These are phyloP conservation scores for Diglossa cyanea DNA, from an alignment of 2,797 vertebrate species.

Conservation along the genomic window DNA sequence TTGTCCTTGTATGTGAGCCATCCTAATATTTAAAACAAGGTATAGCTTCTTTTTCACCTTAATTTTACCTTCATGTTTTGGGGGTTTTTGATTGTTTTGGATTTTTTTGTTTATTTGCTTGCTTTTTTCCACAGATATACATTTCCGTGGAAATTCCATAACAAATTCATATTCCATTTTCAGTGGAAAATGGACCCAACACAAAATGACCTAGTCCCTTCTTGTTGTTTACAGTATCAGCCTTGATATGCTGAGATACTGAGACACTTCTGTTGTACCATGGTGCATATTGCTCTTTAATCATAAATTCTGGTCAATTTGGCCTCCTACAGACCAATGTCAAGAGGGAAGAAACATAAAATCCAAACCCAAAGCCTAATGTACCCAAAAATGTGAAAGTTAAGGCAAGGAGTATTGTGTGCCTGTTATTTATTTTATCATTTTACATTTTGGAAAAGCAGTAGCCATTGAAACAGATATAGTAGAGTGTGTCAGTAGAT, in stretches of 20 bases:
- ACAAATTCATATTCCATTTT: not conserved
- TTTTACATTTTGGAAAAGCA: not conserved
- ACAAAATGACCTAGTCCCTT: not conserved
- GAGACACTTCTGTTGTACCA: not conserved
- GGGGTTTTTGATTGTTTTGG: accelerated
- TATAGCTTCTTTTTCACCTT: not conserved
- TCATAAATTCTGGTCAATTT: not conserved
- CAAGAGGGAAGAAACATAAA: not conserved
- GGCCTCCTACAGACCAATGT: not conserved
- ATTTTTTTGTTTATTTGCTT: not conserved
- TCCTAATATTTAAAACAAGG: not conserved
- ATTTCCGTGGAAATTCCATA: not conserved
- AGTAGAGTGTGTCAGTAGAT: not conserved
- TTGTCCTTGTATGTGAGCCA: not conserved
- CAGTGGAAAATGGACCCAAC: not conserved
- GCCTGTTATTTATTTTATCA: not conserved
- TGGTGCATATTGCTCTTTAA: not conserved
- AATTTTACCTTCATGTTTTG: not conserved
- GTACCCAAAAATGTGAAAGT: not conserved
- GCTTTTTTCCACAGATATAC: not conserved
- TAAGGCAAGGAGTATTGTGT: not conserved
- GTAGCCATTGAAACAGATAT: not conserved
- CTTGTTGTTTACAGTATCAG: not conserved
- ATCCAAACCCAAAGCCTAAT: not conserved
- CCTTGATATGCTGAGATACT: not conserved